These are phyloP conservation scores for Ectropis crepuscularia DNA, from an alignment of 2,888 invertebrate genomes.

Conservation along the genomic window DNA sequence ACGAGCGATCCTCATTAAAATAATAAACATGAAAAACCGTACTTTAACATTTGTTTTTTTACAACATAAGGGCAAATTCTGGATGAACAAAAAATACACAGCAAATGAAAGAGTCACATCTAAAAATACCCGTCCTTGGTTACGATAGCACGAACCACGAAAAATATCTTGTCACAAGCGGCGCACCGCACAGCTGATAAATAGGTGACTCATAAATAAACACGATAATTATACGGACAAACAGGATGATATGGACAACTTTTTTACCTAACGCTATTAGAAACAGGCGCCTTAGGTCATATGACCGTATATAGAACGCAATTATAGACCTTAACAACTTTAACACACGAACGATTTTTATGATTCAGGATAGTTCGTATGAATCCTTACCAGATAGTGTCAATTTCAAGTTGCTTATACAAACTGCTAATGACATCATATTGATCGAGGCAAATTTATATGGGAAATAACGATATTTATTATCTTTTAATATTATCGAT, in stretches of 20 bases:
- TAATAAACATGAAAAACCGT: no score
- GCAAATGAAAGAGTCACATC: conserved; percentile 5
- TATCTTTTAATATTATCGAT: no score
- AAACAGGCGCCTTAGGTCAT: not conserved
- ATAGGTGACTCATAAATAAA: conserved; percentile 22
- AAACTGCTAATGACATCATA: no score
- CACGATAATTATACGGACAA: conserved; percentile 19
- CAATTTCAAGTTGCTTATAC: no score
- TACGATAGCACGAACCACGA: conserved; percentile 5
- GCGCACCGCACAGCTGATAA: conserved; percentile 21
- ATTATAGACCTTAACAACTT: not conserved
- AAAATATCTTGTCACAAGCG: conserved; percentile 4
- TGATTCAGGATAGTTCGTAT: no score
- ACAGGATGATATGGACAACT: conserved; percentile 15
- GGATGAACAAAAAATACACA: not conserved
- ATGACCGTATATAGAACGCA: no score
- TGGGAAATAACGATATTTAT: no score
- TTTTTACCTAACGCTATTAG: conserved; percentile 1
- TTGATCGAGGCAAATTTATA: no score
- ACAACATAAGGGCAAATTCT: not conserved
- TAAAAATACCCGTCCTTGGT: conserved; percentile 14
- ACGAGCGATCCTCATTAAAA: no score
- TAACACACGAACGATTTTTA: no score
- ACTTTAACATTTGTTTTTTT: not conserved
- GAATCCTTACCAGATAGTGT: no score